Evolutionary conservation across 2,888 invertebrate genomes (phyloP).

Genomic region (Megaustenia siamemsis): DNA sequence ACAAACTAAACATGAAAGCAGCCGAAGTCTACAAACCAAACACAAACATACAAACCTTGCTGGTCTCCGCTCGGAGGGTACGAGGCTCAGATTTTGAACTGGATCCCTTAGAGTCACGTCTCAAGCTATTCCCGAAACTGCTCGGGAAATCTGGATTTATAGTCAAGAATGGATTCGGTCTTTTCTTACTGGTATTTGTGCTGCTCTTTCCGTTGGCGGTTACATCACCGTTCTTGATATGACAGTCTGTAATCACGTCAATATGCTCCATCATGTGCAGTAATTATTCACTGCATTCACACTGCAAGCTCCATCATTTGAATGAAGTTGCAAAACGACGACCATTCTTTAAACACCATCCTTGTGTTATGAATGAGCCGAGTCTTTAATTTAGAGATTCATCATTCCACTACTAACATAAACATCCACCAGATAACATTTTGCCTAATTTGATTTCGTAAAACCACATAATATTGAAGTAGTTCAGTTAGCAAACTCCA

Average conservation of each 20-base stretch:
- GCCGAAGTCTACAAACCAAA: background rate
- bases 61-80: background rate
- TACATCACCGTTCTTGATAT: slow-evolving; percentile 47
- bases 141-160: slow-evolving; percentile 11
- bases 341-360: background rate
- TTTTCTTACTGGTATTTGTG: background rate
- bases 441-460: background rate
- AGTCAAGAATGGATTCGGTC: slow-evolving; percentile 35
- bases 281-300: background rate
- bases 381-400: background rate
- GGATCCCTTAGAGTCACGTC: slow-evolving; percentile 9
- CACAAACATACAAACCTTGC: slow-evolving; percentile 28
- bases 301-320: background rate
- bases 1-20: no score
- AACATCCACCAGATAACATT: background rate
- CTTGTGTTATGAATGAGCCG: background rate
- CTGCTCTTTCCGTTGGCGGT: slow-evolving; percentile 25
- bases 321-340: background rate
- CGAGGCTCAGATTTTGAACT: slow-evolving; percentile 13
- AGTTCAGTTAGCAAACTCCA: background rate
- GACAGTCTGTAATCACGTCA: slow-evolving; percentile 47
- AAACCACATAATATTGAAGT: slow-evolving; percentile 4
- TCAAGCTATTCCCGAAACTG: slow-evolving; percentile 6
- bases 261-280: slow-evolving; percentile 42
- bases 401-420: background rate